These are phyloP conservation scores for Paramisgurnus dabryanus DNA, from an alignment of 2,113 vertebrate genomes.

Conservation along the genomic window DNA sequence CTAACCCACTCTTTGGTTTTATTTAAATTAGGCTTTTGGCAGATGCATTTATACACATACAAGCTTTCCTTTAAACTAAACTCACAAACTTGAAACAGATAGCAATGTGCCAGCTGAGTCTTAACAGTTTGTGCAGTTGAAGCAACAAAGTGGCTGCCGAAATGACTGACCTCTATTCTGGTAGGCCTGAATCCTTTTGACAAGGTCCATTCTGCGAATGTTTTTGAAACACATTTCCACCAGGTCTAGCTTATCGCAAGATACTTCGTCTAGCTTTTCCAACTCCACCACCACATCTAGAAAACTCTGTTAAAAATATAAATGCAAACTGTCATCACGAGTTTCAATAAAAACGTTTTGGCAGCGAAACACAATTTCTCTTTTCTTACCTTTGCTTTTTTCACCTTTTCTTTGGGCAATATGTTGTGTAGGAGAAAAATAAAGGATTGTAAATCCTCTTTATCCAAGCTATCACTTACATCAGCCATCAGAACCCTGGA, in stretches of 20 bases:
- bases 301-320: constrained; percentile 73
- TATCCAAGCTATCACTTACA: constrained; percentile 24
- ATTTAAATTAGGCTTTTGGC: too few relatives aligned
- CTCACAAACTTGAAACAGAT: too few relatives aligned
- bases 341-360: too few relatives aligned
- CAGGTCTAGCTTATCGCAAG: constrained; percentile 73
- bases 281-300: constrained; percentile 76
- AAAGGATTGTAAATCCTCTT: constrained; percentile 28
- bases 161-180: constrained; percentile 67
- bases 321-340: background rate
- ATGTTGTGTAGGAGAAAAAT: constrained; percentile 40
- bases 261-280: constrained; percentile 77
- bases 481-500: constrained; percentile 48
- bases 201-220: constrained; percentile 79
- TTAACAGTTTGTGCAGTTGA: too few relatives aligned
- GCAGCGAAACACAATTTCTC: background rate
- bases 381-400: constrained; percentile 32
- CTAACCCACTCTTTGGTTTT: too few relatives aligned
- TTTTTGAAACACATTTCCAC: constrained; percentile 74
- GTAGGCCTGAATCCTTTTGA: constrained; percentile 76
- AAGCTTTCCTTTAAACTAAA: too few relatives aligned
- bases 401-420: constrained; percentile 28
- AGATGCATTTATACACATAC: too few relatives aligned
- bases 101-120: too few relatives aligned
- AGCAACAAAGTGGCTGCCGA: too few relatives aligned